phyloP scores from a whole-genome alignment of 2,113 vertebrate species.

The Pteruthius melanotis region DNA sequence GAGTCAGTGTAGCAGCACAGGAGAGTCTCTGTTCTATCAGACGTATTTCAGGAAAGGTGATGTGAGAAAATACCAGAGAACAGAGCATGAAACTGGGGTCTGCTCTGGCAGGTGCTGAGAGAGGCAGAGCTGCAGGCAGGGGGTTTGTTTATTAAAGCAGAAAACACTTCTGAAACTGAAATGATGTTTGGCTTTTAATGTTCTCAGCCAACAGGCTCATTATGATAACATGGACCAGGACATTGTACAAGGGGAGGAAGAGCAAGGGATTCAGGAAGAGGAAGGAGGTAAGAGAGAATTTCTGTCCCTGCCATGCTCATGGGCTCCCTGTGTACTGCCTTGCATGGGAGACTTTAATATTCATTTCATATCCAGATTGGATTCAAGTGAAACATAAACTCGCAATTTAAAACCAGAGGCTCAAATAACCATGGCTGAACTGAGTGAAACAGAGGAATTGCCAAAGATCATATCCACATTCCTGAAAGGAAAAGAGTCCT shows the following conservation, averaged over 20 bases:
- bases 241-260: constrained; percentile 81
- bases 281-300: constrained; percentile 75
- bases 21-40: background rate
- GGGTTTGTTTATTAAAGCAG: background rate
- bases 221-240: constrained; percentile 86
- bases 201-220: constrained; percentile 77
- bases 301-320: background rate
- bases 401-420: background rate
- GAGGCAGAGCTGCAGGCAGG: background rate
- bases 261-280: constrained; percentile 75
- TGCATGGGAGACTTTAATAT: background rate
- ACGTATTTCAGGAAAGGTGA: background rate
- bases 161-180: background rate
- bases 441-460: background rate
- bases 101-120: background rate
- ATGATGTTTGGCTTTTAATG: constrained; percentile 3
- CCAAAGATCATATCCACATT: background rate
- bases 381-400: background rate
- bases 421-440: background rate
- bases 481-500: background rate
- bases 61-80: background rate
- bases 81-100: background rate
- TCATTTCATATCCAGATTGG: background rate
- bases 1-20: background rate
- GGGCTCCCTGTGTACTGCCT: background rate